Evolutionary conservation across 2,113 vertebrate genomes (phyloP), one percentile per base, ranked within the genome.

Genomic region (Erinaceus europaeus): DNA sequence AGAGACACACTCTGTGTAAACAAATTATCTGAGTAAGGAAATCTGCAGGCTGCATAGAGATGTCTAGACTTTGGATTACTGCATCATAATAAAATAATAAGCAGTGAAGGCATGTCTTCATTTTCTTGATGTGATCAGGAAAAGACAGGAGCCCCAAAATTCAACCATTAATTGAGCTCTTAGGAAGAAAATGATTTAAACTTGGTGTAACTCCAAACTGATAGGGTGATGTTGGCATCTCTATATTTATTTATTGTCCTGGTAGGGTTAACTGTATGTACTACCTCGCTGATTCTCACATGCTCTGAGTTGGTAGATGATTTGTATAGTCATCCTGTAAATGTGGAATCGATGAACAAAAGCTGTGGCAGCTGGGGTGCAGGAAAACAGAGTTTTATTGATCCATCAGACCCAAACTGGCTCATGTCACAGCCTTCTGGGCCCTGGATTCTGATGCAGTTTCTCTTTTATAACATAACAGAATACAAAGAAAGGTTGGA

Each of bases 21-120:
- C 10, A 81, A 76, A 50, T 52, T 65, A 65, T 73, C 81, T 92
- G 78, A 87, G 46, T 29, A 88, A 71, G 59, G 81, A 42, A 27
- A 69, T 48, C 13, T 62, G 4, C 3, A 53, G 10, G 65, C 27
- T 36, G 23, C 15, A 44, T n/a, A 17, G 0, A 57, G 61, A 20
- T 83, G 5, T 69, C 29, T 80, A 65, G 50, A 61, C 29, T 36
- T 1, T 78, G 14, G 13, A 38, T 71, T 71, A 34, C 20, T 69
- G n/a, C 3, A 2, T 36, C 34, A 40, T 81, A 53, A 38, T 59
- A 72, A 79, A 90, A 36, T 68, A 53, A 65, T 36, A 64, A 25
- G 40, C 27, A 87, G 20, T 21, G 4, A 71, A 76, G 36, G 18
- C 32, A 34, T 72, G 67, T 88, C n/a, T 32, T 32, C 32, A 20